Conservation (phyloP, 1,140 invertebrate species). For the Platorchestia sp. region DNA sequence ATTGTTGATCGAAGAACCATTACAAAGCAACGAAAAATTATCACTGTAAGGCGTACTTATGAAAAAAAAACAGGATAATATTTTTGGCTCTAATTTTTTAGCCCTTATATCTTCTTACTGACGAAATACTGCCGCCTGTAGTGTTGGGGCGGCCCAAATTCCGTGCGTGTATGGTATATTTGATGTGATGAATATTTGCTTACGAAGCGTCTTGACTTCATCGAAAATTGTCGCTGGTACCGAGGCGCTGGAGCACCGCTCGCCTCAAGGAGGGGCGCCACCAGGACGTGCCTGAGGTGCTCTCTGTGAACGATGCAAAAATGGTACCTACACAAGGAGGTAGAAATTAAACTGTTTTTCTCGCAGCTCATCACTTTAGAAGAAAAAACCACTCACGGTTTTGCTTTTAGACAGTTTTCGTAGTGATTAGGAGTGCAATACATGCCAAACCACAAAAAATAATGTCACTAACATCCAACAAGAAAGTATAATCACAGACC, state of each 20-base stretch:
- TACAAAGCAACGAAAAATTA: too few species aligned
- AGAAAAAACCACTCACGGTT: too few species aligned
- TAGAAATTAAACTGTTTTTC: neutral
- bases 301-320: neutral
- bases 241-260: neutral
- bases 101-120: neutral
- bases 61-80: neutral
- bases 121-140: neutral
- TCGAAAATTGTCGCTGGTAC: neutral
- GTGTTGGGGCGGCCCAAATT: neutral
- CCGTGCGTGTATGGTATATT: neutral
- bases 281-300: neutral
- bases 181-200: neutral
- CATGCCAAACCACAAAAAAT: too few species aligned
- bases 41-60: too few species aligned
- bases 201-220: constrained; percentile 9
- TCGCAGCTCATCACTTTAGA: neutral
- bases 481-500: too few species aligned
- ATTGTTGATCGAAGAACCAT: too few species aligned
- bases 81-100: neutral
- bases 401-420: too few species aligned
- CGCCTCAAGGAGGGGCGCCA: neutral
- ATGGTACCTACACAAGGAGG: neutral
- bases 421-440: neutral
- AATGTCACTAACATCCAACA: too few species aligned